A percentile compares a stretch with the other conserved stretches of the same genome.
Evolutionary conservation across 2,113 vertebrate species (phyloP).

Genomic region (Erythrocercus mccallii): DNA sequence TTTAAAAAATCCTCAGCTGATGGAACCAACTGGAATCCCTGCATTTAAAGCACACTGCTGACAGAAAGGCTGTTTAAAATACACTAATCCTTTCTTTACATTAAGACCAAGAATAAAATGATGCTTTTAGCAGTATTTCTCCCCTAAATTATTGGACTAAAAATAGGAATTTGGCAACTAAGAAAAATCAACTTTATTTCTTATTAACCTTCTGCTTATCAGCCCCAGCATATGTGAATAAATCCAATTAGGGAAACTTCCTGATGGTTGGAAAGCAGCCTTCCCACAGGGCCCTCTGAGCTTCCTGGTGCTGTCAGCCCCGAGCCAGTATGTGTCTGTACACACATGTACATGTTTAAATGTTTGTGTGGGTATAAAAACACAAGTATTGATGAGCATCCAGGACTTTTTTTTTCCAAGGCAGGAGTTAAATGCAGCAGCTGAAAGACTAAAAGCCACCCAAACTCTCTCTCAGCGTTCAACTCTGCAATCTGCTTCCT

Average conservation of each 20-base stretch:
- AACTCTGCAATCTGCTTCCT: neutral
- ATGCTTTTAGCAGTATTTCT: neutral
- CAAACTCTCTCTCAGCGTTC: neutral
- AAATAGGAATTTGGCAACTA: constrained; percentile 20
- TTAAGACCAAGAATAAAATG: neutral
- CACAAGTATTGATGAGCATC: neutral
- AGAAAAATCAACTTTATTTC: constrained; percentile 19
- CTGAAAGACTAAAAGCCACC: neutral
- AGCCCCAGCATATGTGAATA: neutral
- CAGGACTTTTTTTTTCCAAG: neutral
- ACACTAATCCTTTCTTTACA: neutral
- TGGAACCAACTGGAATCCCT: neutral
- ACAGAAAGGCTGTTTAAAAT: neutral
- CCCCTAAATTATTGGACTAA: neutral
- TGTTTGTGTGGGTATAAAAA: neutral
- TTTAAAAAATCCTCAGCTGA: neutral
- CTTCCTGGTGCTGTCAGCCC: neutral
- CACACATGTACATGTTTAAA: neutral
- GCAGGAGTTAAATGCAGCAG: neutral
- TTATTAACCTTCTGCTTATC: constrained; percentile 55
- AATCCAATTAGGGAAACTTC: constrained; percentile 53
- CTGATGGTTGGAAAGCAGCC: neutral
- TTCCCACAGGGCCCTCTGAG: neutral
- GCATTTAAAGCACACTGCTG: neutral
- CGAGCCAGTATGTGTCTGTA: neutral